These are phyloP conservation scores for Cydia amplana DNA, from an alignment of 1,140 invertebrate genomes.

Conservation along the genomic window DNA sequence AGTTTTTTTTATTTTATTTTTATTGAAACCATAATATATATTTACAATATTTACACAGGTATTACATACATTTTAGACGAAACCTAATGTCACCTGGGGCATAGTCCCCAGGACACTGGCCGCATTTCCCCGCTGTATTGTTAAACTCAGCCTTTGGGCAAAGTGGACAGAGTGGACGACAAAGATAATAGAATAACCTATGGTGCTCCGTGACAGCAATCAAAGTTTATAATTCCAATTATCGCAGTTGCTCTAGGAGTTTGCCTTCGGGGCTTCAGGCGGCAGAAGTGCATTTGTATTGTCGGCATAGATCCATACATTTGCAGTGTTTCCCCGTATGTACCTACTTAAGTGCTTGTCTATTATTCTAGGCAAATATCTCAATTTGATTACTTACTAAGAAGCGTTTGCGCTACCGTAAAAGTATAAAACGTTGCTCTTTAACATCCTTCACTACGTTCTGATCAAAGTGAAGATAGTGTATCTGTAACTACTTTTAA, in stretches of 20 bases:
- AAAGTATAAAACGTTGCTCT: no score
- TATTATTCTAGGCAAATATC: background rate
- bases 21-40: no score
- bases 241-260: conserved; percentile 5
- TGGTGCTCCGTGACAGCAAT: conserved; percentile 16
- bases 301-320: background rate
- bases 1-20: no score
- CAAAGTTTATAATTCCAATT: conserved; percentile 14
- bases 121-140: no score
- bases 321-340: background rate
- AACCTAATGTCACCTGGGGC: no score
- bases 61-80: no score
- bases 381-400: background rate
- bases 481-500: no score
- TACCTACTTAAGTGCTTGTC: background rate
- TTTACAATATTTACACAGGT: no score
- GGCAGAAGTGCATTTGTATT: conserved; percentile 2
- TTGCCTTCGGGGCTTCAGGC: background rate
- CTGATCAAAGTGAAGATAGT: no score
- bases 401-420: background rate
- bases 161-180: background rate
- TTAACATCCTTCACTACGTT: no score
- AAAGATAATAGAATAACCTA: background rate
- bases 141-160: no score
- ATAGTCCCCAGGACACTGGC: no score